A percentile compares a stretch with the other conserved stretches of the same genome.
Evolutionary conservation across 1,140 invertebrate genomes (phyloP).

Genomic region (Forficula auricularia): DNA sequence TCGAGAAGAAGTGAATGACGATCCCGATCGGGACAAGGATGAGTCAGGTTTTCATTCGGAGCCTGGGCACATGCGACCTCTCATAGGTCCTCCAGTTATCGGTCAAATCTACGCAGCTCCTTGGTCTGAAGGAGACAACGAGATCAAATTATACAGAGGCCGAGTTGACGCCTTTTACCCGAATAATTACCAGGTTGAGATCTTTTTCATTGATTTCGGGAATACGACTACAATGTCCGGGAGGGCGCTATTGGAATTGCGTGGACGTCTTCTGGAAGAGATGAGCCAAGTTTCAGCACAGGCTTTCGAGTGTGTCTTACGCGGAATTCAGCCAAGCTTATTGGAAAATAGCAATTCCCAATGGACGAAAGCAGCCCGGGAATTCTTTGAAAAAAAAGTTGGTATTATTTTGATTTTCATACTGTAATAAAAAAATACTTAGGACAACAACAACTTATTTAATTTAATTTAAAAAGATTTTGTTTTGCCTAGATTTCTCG

Average conservation of each 20-base stretch:
- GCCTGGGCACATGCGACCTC: neutral
- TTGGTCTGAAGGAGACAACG: slow-evolving; percentile 6
- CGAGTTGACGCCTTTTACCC: slow-evolving; percentile 17
- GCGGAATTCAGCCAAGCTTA: slow-evolving; percentile 42
- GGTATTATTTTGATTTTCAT: no score
- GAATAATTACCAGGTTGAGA: slow-evolving; percentile 14
- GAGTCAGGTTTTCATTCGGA: neutral
- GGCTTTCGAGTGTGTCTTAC: slow-evolving; percentile 52
- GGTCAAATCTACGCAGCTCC: slow-evolving; percentile 12
- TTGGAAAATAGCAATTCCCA: slow-evolving; percentile 31
- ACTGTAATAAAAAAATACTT: no score
- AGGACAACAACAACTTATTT: no score
- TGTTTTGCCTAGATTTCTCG: no score
- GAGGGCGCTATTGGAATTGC: slow-evolving; percentile 11
- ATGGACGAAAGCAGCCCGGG: slow-evolving; percentile 39
- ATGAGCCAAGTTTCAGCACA: slow-evolving; percentile 29
- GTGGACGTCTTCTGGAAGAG: slow-evolving; percentile 2
- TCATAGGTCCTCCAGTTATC: slow-evolving; percentile 1
- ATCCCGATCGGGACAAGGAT: neutral
- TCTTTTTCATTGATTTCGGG: slow-evolving; percentile 70
- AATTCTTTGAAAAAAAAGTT: slow-evolving; percentile 26
- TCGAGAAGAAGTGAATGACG: neutral
- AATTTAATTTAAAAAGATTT: no score
- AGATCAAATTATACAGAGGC: slow-evolving; percentile 17
- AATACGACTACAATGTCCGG: slow-evolving; percentile 27